phyloP scores from a whole-genome alignment of 2,797 vertebrate species.

The Gephyroberyx darwinii region DNA sequence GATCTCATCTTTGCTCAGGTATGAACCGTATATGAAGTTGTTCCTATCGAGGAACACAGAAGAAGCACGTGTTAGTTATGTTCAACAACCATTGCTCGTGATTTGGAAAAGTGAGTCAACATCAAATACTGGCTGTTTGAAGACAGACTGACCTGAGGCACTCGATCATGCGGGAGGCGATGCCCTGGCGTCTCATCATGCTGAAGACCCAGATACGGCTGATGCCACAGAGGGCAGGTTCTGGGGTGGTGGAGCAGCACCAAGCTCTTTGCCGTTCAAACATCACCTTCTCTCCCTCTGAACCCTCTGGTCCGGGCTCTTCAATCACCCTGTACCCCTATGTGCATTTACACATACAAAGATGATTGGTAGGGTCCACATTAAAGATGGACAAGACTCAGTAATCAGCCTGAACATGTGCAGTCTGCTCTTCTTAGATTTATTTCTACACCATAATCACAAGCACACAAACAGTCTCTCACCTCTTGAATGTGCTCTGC shows the following conservation, averaged over 20 bases:
- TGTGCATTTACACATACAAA: not conserved
- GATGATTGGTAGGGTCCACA: not conserved
- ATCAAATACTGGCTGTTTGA: not conserved
- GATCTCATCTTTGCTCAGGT: constrained; percentile 97
- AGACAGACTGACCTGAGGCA: constrained; percentile 88
- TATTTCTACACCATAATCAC: too few species aligned
- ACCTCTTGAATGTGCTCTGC: constrained; percentile 99
- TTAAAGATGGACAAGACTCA: not conserved
- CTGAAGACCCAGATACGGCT: constrained; percentile 99
- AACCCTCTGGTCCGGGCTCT: constrained; percentile 87
- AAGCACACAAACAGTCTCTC: constrained; percentile 61
- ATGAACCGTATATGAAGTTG: constrained; percentile 97
- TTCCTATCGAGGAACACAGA: constrained; percentile 83
- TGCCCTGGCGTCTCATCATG: constrained; percentile 94
- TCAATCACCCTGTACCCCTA: constrained; percentile 98
- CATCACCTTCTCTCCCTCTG: constrained; percentile 93
- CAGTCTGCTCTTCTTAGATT: too few species aligned
- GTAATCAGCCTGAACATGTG: too few species aligned
- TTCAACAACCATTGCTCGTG: not conserved
- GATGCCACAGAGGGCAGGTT: constrained; percentile 96
- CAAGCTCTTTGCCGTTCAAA: constrained; percentile 97
- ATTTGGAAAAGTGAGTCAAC: too few species aligned
- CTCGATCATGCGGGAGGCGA: constrained; percentile 96
- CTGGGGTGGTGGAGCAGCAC: constrained; percentile 95
- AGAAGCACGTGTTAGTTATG: not conserved